These are phyloP conservation scores for Aleiodes testaceus DNA, from an alignment of 2,888 invertebrate genomes.

Conservation along the genomic window DNA sequence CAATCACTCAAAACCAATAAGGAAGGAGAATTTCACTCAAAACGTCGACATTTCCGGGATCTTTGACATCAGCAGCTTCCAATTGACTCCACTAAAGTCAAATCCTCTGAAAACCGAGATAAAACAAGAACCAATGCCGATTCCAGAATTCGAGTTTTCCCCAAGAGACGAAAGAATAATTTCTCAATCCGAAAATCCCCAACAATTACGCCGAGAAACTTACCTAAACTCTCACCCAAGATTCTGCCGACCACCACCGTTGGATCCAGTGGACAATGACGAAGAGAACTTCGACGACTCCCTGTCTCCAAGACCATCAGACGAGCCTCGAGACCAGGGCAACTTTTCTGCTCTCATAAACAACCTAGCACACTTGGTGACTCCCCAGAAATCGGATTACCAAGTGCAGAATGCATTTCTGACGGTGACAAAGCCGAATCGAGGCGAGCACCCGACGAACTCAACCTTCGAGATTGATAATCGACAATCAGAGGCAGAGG, in stretches of 20 bases:
- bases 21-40: constrained; percentile 54
- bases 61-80: constrained; percentile 34
- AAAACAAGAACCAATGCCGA: neutral
- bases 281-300: constrained; percentile 57
- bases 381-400: constrained; percentile 45
- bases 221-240: constrained; percentile 53
- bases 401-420: constrained; percentile 57
- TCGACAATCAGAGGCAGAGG: too few species aligned
- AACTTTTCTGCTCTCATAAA: constrained; percentile 63
- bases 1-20: constrained; percentile 47
- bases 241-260: constrained; percentile 28
- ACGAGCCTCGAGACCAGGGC: constrained; percentile 7
- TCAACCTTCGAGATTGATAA: constrained; percentile 7
- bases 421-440: constrained; percentile 46
- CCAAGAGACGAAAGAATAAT: constrained; percentile 31
- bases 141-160: neutral
- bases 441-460: constrained; percentile 23
- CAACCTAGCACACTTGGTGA: constrained; percentile 57
- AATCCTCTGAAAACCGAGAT: too few species aligned
- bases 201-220: constrained; percentile 58
- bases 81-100: constrained; percentile 34
- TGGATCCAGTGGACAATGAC: neutral
- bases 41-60: neutral
- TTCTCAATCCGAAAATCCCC: constrained; percentile 31
- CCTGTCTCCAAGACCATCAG: constrained; percentile 49